Evolutionary conservation across 2,113 vertebrate genomes (phyloP).

Genomic region (Cryptomyrus ogoouensis): DNA sequence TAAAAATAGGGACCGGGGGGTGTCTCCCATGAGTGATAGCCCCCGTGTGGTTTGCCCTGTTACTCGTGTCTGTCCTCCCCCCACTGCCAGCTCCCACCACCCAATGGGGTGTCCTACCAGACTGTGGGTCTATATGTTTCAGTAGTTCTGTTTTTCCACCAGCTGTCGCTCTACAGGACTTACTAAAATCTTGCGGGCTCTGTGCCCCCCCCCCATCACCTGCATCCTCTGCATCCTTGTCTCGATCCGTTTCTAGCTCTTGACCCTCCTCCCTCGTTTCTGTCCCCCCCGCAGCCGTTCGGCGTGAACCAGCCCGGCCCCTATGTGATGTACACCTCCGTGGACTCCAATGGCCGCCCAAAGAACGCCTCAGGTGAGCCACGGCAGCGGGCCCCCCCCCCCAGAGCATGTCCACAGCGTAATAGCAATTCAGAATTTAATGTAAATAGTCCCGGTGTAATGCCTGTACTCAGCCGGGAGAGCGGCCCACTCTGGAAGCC

Average conservation of each 20-base stretch:
- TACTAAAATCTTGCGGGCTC: neutral
- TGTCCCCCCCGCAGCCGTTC: slow-evolving; percentile 68
- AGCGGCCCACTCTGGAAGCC: neutral
- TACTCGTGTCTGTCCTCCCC: neutral
- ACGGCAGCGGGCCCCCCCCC: too few species aligned
- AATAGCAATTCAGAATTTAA: slow-evolving; percentile 13
- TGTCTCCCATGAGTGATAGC: neutral
- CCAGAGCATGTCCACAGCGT: neutral
- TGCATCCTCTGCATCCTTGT: neutral
- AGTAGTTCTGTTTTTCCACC: neutral
- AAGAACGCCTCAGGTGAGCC: slow-evolving; percentile 92
- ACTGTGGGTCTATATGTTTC: neutral
- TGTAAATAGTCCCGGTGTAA: slow-evolving; percentile 17
- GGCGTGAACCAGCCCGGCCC: slow-evolving; percentile 97
- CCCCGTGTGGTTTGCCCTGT: neutral
- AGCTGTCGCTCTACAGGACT: neutral
- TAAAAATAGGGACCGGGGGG: neutral
- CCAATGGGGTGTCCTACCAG: neutral
- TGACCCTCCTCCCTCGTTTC: neutral
- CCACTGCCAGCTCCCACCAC: neutral
- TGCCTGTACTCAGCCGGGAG: neutral
- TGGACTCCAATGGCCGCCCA: slow-evolving; percentile 85
- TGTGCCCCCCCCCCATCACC: neutral
- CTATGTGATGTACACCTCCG: slow-evolving; percentile 92
- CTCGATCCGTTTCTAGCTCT: neutral